A percentile compares a stretch with the other conserved stretches of the same genome.
Evolutionary conservation across 2,888 invertebrate species (phyloP).

Genomic region (Sthenelais limicola): DNA sequence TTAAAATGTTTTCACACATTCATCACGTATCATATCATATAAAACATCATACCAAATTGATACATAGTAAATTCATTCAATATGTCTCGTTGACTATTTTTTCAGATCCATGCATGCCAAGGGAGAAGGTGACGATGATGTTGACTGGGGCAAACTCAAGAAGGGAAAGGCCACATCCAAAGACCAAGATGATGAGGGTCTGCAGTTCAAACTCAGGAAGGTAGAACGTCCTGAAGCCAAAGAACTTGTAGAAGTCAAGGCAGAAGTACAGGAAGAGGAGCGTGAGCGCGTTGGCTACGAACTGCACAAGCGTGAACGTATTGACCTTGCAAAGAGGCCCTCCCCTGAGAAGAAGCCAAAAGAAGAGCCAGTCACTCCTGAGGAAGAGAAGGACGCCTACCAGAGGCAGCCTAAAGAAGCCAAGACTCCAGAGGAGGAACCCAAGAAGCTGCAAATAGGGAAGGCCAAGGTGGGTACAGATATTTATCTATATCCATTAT

Average conservation of each 20-base stretch:
- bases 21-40: too few species aligned
- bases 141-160: slow-evolving; percentile 55
- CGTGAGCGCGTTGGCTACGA: slow-evolving; percentile 52
- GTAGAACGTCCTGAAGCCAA: slow-evolving; percentile 10
- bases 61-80: too few species aligned
- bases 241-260: neutral
- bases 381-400: slow-evolving; percentile 55
- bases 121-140: slow-evolving; percentile 53
- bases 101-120: slow-evolving; percentile 40
- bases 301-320: slow-evolving; percentile 50
- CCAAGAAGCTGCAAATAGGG: slow-evolving; percentile 52
- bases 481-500: neutral
- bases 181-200: slow-evolving; percentile 49
- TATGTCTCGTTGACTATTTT: too few species aligned
- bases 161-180: slow-evolving; percentile 51
- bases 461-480: slow-evolving; percentile 54
- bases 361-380: slow-evolving; percentile 54
- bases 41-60: too few species aligned
- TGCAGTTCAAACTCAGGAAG: slow-evolving; percentile 39
- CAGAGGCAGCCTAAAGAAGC: slow-evolving; percentile 54
- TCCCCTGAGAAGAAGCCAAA: slow-evolving; percentile 52
- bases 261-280: slow-evolving; percentile 44
- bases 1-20: too few species aligned
- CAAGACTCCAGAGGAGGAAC: slow-evolving; percentile 51
- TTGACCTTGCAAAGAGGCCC: slow-evolving; percentile 45